Evolutionary conservation across 2,888 invertebrate species (phyloP), one percentile per base, ranked within the genome.

Genomic region (Apodemia hepburni): DNA sequence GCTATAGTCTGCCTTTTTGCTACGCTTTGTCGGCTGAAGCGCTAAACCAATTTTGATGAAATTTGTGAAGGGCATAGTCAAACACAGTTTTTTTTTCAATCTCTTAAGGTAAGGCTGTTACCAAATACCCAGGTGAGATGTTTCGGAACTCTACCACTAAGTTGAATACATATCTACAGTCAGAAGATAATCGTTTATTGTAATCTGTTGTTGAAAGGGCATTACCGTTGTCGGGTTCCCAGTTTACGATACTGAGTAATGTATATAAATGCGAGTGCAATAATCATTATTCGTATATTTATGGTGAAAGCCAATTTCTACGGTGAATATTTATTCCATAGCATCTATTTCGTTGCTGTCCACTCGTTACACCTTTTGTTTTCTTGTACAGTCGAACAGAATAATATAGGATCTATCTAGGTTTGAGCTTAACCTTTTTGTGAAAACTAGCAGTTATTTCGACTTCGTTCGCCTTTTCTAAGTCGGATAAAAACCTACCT

Each of bases 301-400:
- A 68, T 66, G 64, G 68, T 69, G 69, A 69, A 69, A 69, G 68
- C 65, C 62, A 63, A 64, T 54, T 66, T 64, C 61, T 60, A 64
- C 61, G 62, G 63, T 62, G 64, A 65, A 63, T 66, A 65, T 69
- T 67, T 66, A 65, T 67, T 64, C 64, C 60, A 45, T 61, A 54
- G 64, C 61, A 62, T 64, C 64, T 62, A 60, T 65, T 65, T 54
- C 58, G 42, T 35, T 64, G 58, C 64, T 64, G 63, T 62, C 65
- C 63, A 61, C 63, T 65, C 54, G 62, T 62, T 63, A 58, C 58
- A 61, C 59, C 51, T 60, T 63, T 64, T 51, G 51, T 51, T 51
- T 51, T 4, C 18, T n/a, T 12, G 51, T 51, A 51, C 51, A 51
- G 22, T 51, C 18, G 15, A 6, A 18, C 22, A 12, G 9, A 51